These are phyloP conservation scores for Ptilodon capucinus DNA, from an alignment of 2,888 invertebrate species.

Conservation along the genomic window DNA sequence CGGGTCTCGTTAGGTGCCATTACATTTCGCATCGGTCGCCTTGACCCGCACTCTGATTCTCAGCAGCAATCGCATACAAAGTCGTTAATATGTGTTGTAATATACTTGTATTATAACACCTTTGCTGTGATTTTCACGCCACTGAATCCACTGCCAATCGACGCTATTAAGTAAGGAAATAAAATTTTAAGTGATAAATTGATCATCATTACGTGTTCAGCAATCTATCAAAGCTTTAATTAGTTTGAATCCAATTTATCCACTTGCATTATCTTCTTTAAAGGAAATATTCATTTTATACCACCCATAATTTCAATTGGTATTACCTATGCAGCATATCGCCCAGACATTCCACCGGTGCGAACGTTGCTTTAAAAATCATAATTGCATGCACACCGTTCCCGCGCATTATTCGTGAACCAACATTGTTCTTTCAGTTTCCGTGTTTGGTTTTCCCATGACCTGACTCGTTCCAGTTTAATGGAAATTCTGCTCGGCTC, in stretches of 20 bases:
- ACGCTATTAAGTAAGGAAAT: no score
- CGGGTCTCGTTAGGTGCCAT: background rate
- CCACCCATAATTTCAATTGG: background rate
- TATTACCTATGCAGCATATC: background rate
- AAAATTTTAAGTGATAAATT: no score
- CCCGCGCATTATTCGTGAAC: conserved; percentile 7
- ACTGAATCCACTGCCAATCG: no score
- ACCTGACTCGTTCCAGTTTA: conserved; percentile 46
- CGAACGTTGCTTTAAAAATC: background rate
- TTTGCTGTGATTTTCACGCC: background rate
- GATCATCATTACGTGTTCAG: no score
- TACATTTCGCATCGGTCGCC: conserved; percentile 1
- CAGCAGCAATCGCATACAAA: conserved; percentile 12
- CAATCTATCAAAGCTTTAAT: background rate
- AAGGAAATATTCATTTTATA: background rate
- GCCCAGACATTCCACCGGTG: background rate
- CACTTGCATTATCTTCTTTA: no score
- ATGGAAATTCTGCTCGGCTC: conserved; percentile 40
- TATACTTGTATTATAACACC: conserved; percentile 24
- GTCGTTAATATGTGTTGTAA: conserved; percentile 13
- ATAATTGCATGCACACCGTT: conserved; percentile 2
- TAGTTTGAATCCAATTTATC: no score
- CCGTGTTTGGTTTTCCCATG: conserved; percentile 56
- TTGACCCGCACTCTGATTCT: conserved; percentile 19
- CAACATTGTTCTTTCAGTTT: conserved; percentile 41